Evolutionary conservation across 2,797 vertebrate genomes (phyloP).

Genomic region (Allochrocebus solatus): DNA sequence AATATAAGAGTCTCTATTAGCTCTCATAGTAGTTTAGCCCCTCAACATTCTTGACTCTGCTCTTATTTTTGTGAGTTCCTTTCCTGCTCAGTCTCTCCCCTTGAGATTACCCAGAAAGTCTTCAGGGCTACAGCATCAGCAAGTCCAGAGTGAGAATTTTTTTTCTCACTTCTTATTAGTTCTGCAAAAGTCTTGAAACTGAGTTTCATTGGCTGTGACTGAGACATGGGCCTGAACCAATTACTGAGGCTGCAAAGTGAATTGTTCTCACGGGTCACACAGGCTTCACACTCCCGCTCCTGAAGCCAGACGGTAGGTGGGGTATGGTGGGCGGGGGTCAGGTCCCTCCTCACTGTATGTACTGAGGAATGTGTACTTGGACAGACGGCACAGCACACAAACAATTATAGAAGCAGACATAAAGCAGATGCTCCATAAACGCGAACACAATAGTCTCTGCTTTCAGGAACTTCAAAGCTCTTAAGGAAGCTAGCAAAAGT

Average conservation of each 20-base stretch:
- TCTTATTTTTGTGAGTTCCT: background rate
- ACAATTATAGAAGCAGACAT: background rate
- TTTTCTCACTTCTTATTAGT: background rate
- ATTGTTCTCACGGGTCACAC: no score
- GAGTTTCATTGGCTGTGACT: background rate
- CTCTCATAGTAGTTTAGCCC: no score
- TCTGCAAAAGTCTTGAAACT: background rate
- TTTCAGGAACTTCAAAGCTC: background rate
- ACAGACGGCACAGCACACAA: background rate
- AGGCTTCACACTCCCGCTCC: background rate
- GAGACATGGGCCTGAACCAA: background rate
- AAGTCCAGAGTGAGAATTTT: no score
- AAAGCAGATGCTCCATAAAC: rapidly evolving
- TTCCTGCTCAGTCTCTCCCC: background rate
- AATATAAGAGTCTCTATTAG: background rate
- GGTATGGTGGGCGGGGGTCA: background rate
- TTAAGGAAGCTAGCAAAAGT: background rate
- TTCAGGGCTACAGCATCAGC: rapidly evolving
- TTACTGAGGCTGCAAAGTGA: no score
- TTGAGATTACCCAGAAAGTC: background rate
- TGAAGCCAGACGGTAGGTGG: background rate
- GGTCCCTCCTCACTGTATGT: no score
- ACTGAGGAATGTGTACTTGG: background rate
- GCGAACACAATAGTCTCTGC: background rate
- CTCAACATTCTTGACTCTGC: background rate